phyloP scores from a whole-genome alignment of 1,140 invertebrate genomes.

The Drosophila parvula region DNA sequence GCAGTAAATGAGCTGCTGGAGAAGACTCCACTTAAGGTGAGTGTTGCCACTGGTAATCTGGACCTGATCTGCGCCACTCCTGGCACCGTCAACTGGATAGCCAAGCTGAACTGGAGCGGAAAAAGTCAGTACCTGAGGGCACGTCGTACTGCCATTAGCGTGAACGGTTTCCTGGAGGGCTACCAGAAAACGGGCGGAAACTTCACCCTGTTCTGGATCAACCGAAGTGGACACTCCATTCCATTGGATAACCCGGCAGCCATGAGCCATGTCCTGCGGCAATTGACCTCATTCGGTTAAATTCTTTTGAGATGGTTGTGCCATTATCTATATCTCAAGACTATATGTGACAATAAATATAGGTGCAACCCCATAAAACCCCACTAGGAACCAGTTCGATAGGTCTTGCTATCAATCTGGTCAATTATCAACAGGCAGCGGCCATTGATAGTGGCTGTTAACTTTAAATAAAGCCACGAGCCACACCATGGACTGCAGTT shows the following conservation, averaged over 20 bases:
- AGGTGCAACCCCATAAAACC: neutral
- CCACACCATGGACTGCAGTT: constrained; percentile 14
- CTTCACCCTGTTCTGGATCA: constrained; percentile 90
- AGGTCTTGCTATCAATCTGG: neutral
- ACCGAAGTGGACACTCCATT: constrained; percentile 87
- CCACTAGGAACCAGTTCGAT: constrained; percentile 10
- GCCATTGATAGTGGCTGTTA: constrained; percentile 19
- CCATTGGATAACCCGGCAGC: constrained; percentile 78
- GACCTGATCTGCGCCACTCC: constrained; percentile 90
- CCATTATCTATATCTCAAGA: neutral
- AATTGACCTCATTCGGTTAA: constrained; percentile 68
- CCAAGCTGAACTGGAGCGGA: constrained; percentile 87
- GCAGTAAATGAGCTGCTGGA: constrained; percentile 89
- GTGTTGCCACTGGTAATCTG: constrained; percentile 84
- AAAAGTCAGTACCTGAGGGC: constrained; percentile 85
- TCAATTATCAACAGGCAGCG: neutral
- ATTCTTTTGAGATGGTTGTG: neutral
- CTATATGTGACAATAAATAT: neutral
- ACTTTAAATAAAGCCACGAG: constrained; percentile 32
- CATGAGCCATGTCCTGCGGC: constrained; percentile 68
- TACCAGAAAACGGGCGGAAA: constrained; percentile 88
- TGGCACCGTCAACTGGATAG: constrained; percentile 89
- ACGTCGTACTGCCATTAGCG: constrained; percentile 85
- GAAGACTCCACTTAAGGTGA: constrained; percentile 85
- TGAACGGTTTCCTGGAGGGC: constrained; percentile 86